phyloP scores from a whole-genome alignment of 2,113 vertebrate species.

The Bagarius yarrelli region DNA sequence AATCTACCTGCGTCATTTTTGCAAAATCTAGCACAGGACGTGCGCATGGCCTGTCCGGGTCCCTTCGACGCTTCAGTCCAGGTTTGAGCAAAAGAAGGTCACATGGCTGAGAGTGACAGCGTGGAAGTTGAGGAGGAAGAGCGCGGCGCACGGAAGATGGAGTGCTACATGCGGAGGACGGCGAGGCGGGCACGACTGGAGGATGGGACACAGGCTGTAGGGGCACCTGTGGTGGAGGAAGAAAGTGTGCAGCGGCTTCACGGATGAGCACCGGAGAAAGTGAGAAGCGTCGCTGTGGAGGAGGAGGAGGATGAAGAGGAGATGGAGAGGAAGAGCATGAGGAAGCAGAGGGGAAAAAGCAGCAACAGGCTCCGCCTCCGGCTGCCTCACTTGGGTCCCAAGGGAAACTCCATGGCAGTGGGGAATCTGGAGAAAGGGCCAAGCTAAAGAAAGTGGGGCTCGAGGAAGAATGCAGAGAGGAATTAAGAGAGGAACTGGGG shows the following conservation, averaged over 20 bases:
- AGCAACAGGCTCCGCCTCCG: slow-evolving; percentile 70
- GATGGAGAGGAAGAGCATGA: slow-evolving; percentile 72
- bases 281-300: slow-evolving; percentile 81
- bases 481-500: slow-evolving; percentile 78
- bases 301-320: slow-evolving; percentile 65
- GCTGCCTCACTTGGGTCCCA: slow-evolving; percentile 71
- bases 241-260: slow-evolving; percentile 70
- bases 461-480: slow-evolving; percentile 79
- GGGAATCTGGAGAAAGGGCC: slow-evolving; percentile 79
- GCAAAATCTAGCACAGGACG: slow-evolving; percentile 81
- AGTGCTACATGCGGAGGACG: slow-evolving; percentile 82
- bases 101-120: slow-evolving; percentile 90
- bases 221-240: slow-evolving; percentile 69
- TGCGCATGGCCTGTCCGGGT: slow-evolving; percentile 78
- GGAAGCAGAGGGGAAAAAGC: slow-evolving; percentile 66
- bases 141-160: slow-evolving; percentile 76
- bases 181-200: slow-evolving; percentile 70
- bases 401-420: slow-evolving; percentile 77
- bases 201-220: slow-evolving; percentile 68
- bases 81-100: slow-evolving; percentile 80
- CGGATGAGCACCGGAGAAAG: slow-evolving; percentile 83
- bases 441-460: slow-evolving; percentile 87
- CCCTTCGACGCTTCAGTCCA: slow-evolving; percentile 80
- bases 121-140: slow-evolving; percentile 77
- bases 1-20: slow-evolving; percentile 82